Base-by-base conservation (phyloP, 1,140 invertebrate species). In the Pristionchus pacificus region DNA sequence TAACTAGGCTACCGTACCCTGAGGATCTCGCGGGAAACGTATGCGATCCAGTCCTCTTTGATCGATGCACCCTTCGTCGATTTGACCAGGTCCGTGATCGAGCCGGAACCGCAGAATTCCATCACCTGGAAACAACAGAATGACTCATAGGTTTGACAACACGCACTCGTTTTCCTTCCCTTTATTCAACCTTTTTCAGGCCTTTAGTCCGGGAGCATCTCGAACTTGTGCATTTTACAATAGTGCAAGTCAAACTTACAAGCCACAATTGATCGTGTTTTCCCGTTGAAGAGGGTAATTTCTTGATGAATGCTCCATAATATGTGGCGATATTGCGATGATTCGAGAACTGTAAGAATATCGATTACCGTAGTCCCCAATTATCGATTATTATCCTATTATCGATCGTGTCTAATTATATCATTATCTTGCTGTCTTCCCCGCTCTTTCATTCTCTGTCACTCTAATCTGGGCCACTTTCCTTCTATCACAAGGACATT, bases 41-140 rank as follows among this genome's bases (percentile, higher is more conserved):
- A 99, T 58, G 97, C 95, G 84, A 99, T 99, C 95, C 97, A 99
- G 87, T 99, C 97, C 87, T 99, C 97, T 86, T 97, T 98, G 61
- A 99, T 87, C 76, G 91, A 93, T 83, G 95, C 93, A 28, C 95
- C 94, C 87, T 98, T 97, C 38, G 95, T 98, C 70, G 93, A 95
- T 88, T 99, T 99, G 57, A 99, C 95, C 82, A 99, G 88, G 88
- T 99, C 97, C 69, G 97, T 98, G 19, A 99, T 93, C 68, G 94
- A 97, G 68, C 93, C 97, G 84, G 95, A 95, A 79, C 96, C 96
- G 88, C 97, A 99, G 85, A 98, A 99, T 86, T 99, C 97, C 97
- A 99, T 99, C 32, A 99, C 97, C 38, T 49, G 38, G 6, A 81
- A n/a, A n/a, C n/a, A n/a, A n/a, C n/a, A 98, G 88, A 88, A 88